phyloP scores from a whole-genome alignment of 2,113 vertebrate species.

The Plectropomus leopardus region DNA sequence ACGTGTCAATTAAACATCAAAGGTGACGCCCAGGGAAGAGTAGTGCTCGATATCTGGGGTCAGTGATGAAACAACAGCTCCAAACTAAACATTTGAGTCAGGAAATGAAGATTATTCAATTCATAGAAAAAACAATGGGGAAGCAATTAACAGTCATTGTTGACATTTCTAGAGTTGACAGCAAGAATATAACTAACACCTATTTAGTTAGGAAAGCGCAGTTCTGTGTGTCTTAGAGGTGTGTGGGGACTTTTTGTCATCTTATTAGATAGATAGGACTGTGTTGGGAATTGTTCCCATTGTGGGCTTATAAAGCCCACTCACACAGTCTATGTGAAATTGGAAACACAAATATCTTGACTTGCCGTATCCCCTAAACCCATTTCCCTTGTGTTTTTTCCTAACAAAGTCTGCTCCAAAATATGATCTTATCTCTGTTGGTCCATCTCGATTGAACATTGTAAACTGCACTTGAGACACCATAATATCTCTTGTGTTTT shows the following conservation, averaged over 20 bases:
- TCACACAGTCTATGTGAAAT: background rate
- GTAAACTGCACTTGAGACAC: too few relatives aligned
- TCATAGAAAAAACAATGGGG: background rate
- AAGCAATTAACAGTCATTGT: slow-evolving; percentile 11
- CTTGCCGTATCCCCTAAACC: too few relatives aligned
- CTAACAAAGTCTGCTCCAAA: too few relatives aligned
- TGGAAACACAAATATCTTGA: too few relatives aligned
- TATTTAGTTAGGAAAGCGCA: background rate
- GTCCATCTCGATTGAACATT: too few relatives aligned
- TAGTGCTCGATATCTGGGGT: background rate
- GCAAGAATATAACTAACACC: background rate
- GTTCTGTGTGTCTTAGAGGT: background rate
- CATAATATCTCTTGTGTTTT: too few relatives aligned
- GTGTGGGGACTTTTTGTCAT: background rate
- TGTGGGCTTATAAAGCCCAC: background rate
- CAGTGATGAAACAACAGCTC: slow-evolving; percentile 8
- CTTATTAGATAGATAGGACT: background rate
- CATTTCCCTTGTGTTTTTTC: too few relatives aligned
- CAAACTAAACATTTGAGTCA: background rate
- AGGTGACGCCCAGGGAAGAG: background rate
- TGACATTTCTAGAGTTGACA: background rate
- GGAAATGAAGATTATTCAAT: background rate
- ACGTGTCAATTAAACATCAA: slow-evolving; percentile 35
- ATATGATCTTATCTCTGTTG: too few relatives aligned
- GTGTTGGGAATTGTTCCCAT: background rate